Conservation (phyloP, 2,888 invertebrate genomes). For the Labia minor region DNA sequence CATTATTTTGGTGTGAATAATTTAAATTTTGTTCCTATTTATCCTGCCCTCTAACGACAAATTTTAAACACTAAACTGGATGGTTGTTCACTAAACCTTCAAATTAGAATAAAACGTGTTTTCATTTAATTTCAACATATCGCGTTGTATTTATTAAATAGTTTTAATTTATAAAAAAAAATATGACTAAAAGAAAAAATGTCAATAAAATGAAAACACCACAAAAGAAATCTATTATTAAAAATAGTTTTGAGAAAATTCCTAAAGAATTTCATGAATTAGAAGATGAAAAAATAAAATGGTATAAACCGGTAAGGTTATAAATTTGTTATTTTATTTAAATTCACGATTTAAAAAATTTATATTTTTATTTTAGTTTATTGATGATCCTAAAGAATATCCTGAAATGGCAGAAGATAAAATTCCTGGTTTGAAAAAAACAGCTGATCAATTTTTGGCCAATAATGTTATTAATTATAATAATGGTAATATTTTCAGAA, state of each 20-base stretch:
- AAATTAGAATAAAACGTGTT: no score
- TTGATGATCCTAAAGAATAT: slow-evolving; percentile 40
- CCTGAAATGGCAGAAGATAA: slow-evolving; percentile 42
- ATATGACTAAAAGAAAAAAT: no score
- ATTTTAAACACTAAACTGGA: no score
- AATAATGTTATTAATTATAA: slow-evolving; percentile 52
- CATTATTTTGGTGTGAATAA: no score
- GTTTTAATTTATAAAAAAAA: no score
- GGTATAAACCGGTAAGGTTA: slow-evolving; percentile 49
- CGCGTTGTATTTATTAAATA: no score
- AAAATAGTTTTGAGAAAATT: neutral
- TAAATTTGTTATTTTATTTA: neutral
- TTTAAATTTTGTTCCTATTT: no score
- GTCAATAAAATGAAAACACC: no score
- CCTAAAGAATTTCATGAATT: slow-evolving; percentile 30
- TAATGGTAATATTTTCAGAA: slow-evolving; percentile 41
- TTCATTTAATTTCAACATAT: no score
- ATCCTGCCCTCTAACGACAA: no score
- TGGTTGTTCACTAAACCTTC: no score
- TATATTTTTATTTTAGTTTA: slow-evolving; percentile 35
- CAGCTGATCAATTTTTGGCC: slow-evolving; percentile 54
- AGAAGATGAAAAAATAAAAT: slow-evolving; percentile 47
- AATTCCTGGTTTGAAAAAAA: slow-evolving; percentile 48
- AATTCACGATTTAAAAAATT: slow-evolving; percentile 14
- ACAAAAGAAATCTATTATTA: no score